Conservation (phyloP, 2,113 vertebrate genomes). For the Malurus cyaneus region DNA sequence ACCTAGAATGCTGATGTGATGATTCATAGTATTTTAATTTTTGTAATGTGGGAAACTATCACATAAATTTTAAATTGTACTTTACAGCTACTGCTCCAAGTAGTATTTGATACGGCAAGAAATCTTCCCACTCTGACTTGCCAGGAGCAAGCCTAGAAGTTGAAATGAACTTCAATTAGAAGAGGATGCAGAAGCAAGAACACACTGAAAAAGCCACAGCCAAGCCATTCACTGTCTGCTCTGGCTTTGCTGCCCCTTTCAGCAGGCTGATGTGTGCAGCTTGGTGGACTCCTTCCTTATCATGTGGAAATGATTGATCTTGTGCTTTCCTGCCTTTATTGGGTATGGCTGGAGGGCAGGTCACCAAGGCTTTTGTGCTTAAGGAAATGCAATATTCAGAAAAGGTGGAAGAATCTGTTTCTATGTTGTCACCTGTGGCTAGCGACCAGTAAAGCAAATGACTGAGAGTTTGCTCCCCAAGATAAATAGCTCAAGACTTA, state of each 20-base stretch:
- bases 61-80: slow-evolving; percentile 15
- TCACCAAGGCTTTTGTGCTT: background rate
- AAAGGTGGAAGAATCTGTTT: background rate
- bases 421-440: background rate
- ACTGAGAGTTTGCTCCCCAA: background rate
- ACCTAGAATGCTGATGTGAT: slow-evolving; percentile 52
- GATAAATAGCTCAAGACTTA: background rate
- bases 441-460: background rate
- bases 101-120: background rate
- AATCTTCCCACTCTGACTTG: slow-evolving; percentile 2
- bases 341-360: background rate
- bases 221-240: background rate
- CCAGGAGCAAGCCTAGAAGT: slow-evolving; percentile 3
- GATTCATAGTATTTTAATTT: slow-evolving; percentile 51
- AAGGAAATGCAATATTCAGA: background rate
- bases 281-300: background rate
- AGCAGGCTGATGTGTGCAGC: background rate
- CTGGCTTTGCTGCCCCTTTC: background rate
- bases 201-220: background rate
- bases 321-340: background rate
- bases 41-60: background rate
- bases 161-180: background rate
- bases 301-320: background rate
- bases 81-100: slow-evolving; percentile 4
- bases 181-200: background rate